A percentile compares a stretch with the other conserved stretches of the same genome.
phyloP scores from a whole-genome alignment of 1,140 invertebrate genomes.

The Drosophila asahinai region DNA sequence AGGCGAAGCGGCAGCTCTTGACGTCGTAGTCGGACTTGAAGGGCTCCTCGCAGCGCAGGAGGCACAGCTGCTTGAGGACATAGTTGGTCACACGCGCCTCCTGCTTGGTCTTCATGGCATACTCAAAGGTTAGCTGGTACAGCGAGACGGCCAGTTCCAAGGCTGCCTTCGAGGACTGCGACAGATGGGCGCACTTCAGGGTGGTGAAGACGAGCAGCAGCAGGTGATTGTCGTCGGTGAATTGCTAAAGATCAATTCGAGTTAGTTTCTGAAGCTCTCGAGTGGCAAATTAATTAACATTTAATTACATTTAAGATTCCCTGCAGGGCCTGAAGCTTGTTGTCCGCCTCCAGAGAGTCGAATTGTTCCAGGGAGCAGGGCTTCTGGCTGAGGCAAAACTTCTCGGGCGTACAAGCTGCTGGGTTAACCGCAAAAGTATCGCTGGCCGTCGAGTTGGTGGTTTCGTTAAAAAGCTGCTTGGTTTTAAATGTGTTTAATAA shows the following conservation, averaged over 20 bases:
- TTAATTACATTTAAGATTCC: slow-evolving; percentile 73
- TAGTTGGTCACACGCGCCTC: slow-evolving; percentile 88
- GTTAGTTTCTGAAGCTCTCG: not conserved
- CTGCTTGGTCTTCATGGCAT: slow-evolving; percentile 85
- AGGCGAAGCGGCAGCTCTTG: slow-evolving; percentile 87
- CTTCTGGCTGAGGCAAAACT: slow-evolving; percentile 75
- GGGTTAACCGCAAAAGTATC: slow-evolving; percentile 52
- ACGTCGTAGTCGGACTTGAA: slow-evolving; percentile 87
- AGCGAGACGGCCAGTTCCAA: slow-evolving; percentile 86
- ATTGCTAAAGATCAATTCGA: slow-evolving; percentile 50
- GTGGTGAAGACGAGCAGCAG: slow-evolving; percentile 86
- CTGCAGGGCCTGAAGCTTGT: slow-evolving; percentile 81
- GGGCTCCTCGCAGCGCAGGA: slow-evolving; percentile 89
- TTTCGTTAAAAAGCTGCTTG: slow-evolving; percentile 48
- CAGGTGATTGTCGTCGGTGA: slow-evolving; percentile 83
- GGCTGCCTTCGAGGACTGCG: slow-evolving; percentile 86
- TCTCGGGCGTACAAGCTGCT: slow-evolving; percentile 39
- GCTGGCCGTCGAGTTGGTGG: slow-evolving; percentile 17
- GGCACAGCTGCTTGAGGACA: slow-evolving; percentile 88
- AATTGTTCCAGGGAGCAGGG: slow-evolving; percentile 72
- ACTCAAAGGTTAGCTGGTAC: slow-evolving; percentile 87
- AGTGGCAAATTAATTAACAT: not conserved
- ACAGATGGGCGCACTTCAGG: slow-evolving; percentile 88
- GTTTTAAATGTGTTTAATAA: no score
- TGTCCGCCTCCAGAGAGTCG: slow-evolving; percentile 53